A percentile compares a stretch with the other conserved stretches of the same genome.
phyloP scores from a whole-genome alignment of 2,113 vertebrate genomes.

The Paradisaea rubra region DNA sequence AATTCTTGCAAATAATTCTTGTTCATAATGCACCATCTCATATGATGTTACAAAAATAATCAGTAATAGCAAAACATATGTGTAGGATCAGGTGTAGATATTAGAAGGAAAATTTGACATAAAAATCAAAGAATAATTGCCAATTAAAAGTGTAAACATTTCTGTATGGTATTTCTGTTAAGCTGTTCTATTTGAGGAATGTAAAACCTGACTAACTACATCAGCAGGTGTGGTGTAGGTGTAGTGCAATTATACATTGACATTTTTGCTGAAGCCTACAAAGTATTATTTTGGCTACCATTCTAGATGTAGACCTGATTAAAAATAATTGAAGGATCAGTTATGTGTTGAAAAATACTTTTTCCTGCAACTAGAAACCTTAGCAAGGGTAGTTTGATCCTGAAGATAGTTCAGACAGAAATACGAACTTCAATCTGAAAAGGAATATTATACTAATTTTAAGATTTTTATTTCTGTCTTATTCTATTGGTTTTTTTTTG shows the following conservation, averaged over 20 bases:
- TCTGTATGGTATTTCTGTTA: constrained; percentile 5
- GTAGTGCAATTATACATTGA: constrained; percentile 47
- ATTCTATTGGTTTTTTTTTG: neutral
- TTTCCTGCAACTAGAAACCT: neutral
- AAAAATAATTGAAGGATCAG: constrained; percentile 12
- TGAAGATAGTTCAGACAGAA: neutral
- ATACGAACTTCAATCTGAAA: neutral
- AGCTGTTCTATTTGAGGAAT: neutral
- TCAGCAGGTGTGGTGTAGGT: constrained; percentile 49
- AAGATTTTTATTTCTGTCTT: neutral
- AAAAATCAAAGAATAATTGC: constrained; percentile 24
- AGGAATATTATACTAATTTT: neutral
- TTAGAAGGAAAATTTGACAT: neutral
- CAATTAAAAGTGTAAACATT: constrained; percentile 30
- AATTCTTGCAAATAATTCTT: neutral
- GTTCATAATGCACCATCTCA: neutral
- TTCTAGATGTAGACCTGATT: neutral
- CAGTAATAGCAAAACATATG: neutral
- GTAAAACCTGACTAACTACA: constrained; percentile 39
- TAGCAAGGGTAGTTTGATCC: neutral
- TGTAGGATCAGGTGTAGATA: neutral
- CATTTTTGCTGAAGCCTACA: constrained; percentile 20
- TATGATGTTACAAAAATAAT: neutral
- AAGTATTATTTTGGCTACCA: neutral
- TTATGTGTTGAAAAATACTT: neutral